Base-by-base conservation (phyloP, 2,888 invertebrate genomes). In the Drosophila parthenogenetica region DNA sequence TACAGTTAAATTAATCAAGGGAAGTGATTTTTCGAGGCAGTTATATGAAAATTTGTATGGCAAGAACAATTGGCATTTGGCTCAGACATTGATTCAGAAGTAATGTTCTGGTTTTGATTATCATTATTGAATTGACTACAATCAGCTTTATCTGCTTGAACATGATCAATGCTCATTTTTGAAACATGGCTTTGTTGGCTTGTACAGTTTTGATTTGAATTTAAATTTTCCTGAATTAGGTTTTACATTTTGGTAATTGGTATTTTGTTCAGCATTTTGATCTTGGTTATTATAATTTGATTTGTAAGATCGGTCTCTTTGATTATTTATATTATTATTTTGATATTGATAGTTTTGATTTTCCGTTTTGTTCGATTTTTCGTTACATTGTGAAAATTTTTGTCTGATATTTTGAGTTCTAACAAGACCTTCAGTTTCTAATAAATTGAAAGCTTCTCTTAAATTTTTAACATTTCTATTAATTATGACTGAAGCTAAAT, bases 11-110 rank as follows among this genome's bases (percentile, higher is more conserved):
- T 66, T 59, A 35, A 77, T 67, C 50, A 77, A 50, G 16, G 72
- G 73, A 69, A 73, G 60, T 71, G 63, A 54, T 68, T 67, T 73
- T 25, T 53, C 25, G 53, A 59, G 70, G 57, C 69, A 54, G 43
- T 46, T 69, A 64, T 62, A 61, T 50, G 71, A 71, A 73, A 75
- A 78, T 73, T 67, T 69, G 67, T 22, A 49, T 75, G 62, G 35
- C 73, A 69, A 60, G 54, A 58, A 62, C 57, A 58, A 35, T 51
- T 53, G n/a, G n/a, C n/a, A 32, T 29, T 58, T 61, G 46, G 22
- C 50, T 72, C 57, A 22, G 45, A 49, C 39, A 51, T 68, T 58
- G 37, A 50, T 57, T 64, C 43, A 51, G 63, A 57, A 50, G 37
- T 57, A 13, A 63, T 37, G 48, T 40, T 54, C 42, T 55, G 48